A percentile compares a stretch with the other conserved stretches of the same genome.
Conservation (phyloP, 2,113 vertebrate species). For the Panthera uncia region DNA sequence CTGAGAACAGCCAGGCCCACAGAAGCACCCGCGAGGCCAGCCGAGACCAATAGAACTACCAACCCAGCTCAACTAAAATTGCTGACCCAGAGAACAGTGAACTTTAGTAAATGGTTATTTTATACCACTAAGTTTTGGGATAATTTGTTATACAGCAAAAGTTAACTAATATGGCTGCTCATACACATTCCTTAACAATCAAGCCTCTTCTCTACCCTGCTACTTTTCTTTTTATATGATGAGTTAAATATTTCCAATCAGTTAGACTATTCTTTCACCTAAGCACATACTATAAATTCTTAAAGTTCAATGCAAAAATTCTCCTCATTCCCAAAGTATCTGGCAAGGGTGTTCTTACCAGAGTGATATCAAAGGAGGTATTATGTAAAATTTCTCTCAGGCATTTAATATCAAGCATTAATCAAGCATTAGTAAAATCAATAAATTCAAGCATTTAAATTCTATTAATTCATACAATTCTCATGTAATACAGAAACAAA, state of each 20-base stretch:
- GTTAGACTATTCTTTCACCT: not conserved
- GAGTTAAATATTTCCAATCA: not conserved
- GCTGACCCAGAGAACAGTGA: not conserved
- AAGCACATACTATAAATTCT: not conserved
- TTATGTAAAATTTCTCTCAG: not conserved
- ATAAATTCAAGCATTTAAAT: not conserved
- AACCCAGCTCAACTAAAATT: not conserved
- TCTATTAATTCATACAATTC: not conserved
- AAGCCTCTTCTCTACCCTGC: not conserved
- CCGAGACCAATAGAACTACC: not conserved
- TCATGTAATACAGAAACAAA: not conserved
- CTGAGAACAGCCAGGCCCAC: not conserved
- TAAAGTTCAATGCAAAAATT: not conserved
- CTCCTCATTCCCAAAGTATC: not conserved
- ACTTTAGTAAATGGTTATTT: not conserved
- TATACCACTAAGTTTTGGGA: not conserved
- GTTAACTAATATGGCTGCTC: not conserved
- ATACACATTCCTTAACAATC: not conserved
- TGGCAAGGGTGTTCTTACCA: not conserved
- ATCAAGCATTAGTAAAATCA: no score
- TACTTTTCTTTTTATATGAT: not conserved
- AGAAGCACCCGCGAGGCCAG: not conserved
- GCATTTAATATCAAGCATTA: not conserved
- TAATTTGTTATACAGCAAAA: not conserved
- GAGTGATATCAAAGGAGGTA: not conserved